Base-by-base conservation (phyloP, 2,797 vertebrate species). In the Microchirus variegatus region DNA sequence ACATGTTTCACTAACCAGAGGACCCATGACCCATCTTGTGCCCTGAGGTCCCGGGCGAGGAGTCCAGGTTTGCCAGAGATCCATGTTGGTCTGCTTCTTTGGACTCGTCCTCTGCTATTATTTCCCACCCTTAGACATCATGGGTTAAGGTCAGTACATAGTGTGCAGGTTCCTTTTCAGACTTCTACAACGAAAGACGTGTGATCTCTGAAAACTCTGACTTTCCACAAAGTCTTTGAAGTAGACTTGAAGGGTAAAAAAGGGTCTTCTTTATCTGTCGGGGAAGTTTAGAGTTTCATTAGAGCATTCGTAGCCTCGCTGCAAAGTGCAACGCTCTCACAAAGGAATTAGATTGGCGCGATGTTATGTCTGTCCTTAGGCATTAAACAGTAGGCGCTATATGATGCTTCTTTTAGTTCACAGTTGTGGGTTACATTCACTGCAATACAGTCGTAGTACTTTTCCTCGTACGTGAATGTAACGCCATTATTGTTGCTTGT, bases 81-180 rank as follows among this genome's bases (percentile, higher is more conserved):
- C 94, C 90, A 1, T 96, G 95, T 78, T 94, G 95, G 68, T 99
- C 95, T 10, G 85, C 88, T 85, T 98, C 95, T 77, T 96, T 96
- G 2, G 93, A 91, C 83, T 96, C 96, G 70, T 94, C 97, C 86
- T 98, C 97, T 53, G 90, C 92, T 62, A 96, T 95, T 19, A 99
- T 86, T 78, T 98, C 97, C 95, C 95, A 99, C 51, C 95, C 98
- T 99, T 99, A 80, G 86, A 52, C 50, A 36, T 13, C 41, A 5
- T 0, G 0, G 53, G 91, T 97, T 87, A 96, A 96, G 89, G 93
- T 71, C 83, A 86, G 87, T 43, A 19, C 5, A 66, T 1, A 8
- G 31, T 37, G 19, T 53, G 47, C 9, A 67, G 13, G 49, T 10
- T 36, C 51, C 12, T 11, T 41, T 53, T 70, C n/a, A 59, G 4